Conservation (phyloP, 1,140 invertebrate genomes). For the Daktulosphaira vitifoliae region DNA sequence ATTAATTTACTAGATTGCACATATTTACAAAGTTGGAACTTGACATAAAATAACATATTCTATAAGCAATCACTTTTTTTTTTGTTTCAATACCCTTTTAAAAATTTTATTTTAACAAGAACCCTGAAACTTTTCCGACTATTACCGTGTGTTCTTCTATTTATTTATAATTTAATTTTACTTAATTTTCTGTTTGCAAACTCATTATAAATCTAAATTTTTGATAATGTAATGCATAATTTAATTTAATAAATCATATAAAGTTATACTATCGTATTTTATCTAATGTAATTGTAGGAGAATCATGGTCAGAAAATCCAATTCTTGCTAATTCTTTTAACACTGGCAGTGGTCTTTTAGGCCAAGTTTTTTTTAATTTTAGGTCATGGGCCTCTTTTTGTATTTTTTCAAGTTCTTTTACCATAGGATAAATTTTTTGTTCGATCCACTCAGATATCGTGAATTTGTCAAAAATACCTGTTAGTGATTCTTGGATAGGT, state of each 20-base stretch:
- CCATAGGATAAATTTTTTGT: constrained; percentile 51
- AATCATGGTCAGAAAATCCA: constrained; percentile 34
- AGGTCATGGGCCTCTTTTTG: constrained; percentile 49
- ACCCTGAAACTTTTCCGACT: constrained; percentile 26
- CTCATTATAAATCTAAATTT: neutral
- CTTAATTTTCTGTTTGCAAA: neutral
- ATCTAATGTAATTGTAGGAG: neutral
- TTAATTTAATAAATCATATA: neutral
- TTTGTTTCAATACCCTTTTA: constrained; percentile 19
- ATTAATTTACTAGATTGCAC: neutral
- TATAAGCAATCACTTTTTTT: neutral
- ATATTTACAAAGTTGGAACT: constrained; percentile 10
- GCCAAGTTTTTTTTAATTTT: constrained; percentile 49
- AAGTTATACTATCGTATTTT: too few species aligned
- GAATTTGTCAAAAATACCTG: constrained; percentile 61
- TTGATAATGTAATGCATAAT: neutral
- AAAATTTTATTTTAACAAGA: constrained; percentile 9
- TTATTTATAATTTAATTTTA: neutral
- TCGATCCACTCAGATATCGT: constrained; percentile 70
- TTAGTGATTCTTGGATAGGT: constrained; percentile 55
- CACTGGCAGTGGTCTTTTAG: constrained; percentile 47
- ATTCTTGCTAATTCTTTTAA: constrained; percentile 39
- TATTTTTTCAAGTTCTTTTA: constrained; percentile 49
- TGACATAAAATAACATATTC: constrained; percentile 1
- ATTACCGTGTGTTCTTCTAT: neutral